Evolutionary conservation across 2,113 vertebrate species (phyloP).

Genomic region (Donacobius atricapilla): DNA sequence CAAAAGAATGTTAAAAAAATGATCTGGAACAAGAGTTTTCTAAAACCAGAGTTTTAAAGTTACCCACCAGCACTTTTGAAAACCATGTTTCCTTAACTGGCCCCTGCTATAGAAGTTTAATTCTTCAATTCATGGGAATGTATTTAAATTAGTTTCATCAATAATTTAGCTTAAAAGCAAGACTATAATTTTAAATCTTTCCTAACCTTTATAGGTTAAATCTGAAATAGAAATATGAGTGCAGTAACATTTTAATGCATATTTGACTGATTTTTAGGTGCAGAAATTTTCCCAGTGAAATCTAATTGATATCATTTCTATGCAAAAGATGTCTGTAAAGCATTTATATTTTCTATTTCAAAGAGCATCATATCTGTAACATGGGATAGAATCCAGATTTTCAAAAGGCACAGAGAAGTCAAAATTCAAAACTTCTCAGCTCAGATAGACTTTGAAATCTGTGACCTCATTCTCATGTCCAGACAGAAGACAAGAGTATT

Average conservation of each 20-base stretch:
- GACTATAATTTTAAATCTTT: slow-evolving; percentile 60
- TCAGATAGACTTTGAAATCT: not conserved
- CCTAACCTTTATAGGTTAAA: slow-evolving; percentile 57
- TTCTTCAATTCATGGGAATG: slow-evolving; percentile 70
- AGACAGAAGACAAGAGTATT: not conserved
- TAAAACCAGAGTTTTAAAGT: slow-evolving; percentile 54
- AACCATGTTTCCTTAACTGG: slow-evolving; percentile 68
- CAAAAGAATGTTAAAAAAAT: slow-evolving; percentile 49
- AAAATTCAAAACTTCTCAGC: not conserved
- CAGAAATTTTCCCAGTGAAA: slow-evolving; percentile 67
- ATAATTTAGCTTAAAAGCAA: slow-evolving; percentile 64
- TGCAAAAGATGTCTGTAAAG: slow-evolving; percentile 64
- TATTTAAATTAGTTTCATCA: slow-evolving; percentile 68
- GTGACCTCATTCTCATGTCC: not conserved
- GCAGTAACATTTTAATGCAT: slow-evolving; percentile 60
- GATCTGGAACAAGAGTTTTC: slow-evolving; percentile 17
- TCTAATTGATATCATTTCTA: slow-evolving; percentile 62
- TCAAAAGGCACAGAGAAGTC: not conserved
- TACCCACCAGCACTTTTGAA: slow-evolving; percentile 37
- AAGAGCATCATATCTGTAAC: slow-evolving; percentile 41
- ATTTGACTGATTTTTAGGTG: slow-evolving; percentile 59
- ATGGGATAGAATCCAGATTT: slow-evolving; percentile 24
- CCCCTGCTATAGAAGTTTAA: slow-evolving; percentile 68
- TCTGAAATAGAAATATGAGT: slow-evolving; percentile 56
- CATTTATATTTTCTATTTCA: slow-evolving; percentile 58